These are phyloP conservation scores for Eurytoma adleriae DNA, from an alignment of 2,888 invertebrate species.

Conservation along the genomic window DNA sequence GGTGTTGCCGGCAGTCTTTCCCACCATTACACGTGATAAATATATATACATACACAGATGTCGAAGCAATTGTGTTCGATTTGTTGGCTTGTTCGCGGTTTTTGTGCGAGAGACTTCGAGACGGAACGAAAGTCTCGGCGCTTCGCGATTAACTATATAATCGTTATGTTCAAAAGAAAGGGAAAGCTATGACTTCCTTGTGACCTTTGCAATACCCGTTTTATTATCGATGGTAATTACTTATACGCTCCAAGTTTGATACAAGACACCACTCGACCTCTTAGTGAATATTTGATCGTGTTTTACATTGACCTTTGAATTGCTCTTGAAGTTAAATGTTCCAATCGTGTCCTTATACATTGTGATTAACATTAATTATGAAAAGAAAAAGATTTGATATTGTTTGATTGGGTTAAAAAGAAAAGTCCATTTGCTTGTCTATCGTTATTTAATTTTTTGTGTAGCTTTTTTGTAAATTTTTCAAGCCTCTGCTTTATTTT, in stretches of 20 bases:
- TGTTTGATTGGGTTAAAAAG: slow-evolving; percentile 9
- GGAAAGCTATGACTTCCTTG: slow-evolving; percentile 49
- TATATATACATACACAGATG: slow-evolving; percentile 14
- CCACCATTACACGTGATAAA: slow-evolving; percentile 1
- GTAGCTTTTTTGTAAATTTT: slow-evolving; percentile 33
- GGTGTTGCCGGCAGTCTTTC: slow-evolving; percentile 62
- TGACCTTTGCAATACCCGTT: slow-evolving; percentile 25
- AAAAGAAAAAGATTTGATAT: neutral
- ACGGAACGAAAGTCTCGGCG: neutral
- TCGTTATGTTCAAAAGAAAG: slow-evolving; percentile 14
- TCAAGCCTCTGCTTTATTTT: slow-evolving; percentile 41
- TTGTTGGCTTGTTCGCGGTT: slow-evolving; percentile 4
- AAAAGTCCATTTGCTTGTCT: slow-evolving; percentile 47
- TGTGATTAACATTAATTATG: too few relatives aligned
- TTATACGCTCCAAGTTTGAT: neutral
- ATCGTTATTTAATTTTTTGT: slow-evolving; percentile 32
- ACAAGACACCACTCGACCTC: neutral
- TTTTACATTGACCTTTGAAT: neutral
- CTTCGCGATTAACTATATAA: neutral
- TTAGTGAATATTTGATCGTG: neutral
- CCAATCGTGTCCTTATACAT: neutral
- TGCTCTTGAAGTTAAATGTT: slow-evolving; percentile 13
- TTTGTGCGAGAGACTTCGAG: neutral
- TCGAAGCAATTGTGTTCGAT: slow-evolving; percentile 8
- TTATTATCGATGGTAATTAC: neutral